phyloP scores from a whole-genome alignment of 2,113 vertebrate genomes.

The Falcunculus frontatus region DNA sequence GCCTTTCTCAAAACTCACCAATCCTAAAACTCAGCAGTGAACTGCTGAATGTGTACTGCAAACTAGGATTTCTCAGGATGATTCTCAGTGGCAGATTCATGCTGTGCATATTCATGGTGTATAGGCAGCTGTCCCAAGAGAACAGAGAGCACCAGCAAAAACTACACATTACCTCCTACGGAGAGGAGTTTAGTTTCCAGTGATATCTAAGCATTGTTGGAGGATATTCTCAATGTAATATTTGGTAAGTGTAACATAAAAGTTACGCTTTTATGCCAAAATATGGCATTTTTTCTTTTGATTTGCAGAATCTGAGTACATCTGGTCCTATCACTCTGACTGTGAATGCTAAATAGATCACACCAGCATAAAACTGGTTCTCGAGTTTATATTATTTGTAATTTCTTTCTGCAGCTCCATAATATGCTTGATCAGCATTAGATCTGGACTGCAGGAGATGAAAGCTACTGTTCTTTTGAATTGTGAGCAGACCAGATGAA shows the following conservation, averaged over 20 bases:
- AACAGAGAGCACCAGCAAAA: not conserved
- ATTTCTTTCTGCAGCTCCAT: not conserved
- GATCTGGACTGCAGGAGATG: not conserved
- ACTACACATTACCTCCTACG: not conserved
- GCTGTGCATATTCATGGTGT: not conserved
- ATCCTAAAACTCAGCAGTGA: not conserved
- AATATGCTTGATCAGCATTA: not conserved
- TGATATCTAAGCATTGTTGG: not conserved
- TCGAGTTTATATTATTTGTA: not conserved
- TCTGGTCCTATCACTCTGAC: not conserved
- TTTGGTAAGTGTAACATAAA: not conserved
- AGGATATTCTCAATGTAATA: not conserved
- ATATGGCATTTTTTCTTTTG: not conserved
- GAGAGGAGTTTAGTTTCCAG: not conserved
- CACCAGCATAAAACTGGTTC: not conserved
- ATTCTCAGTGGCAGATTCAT: not conserved
- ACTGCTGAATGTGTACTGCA: not conserved
- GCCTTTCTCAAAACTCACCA: not conserved
- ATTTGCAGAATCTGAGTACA: not conserved
- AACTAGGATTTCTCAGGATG: not conserved
- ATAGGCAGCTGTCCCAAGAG: not conserved
- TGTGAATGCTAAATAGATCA: not conserved
- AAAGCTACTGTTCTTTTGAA: not conserved
- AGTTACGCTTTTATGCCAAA: not conserved
- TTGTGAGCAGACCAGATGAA: not conserved